phyloP scores from a whole-genome alignment of 2,888 invertebrate species.

The Chrysolina oricalcia region DNA sequence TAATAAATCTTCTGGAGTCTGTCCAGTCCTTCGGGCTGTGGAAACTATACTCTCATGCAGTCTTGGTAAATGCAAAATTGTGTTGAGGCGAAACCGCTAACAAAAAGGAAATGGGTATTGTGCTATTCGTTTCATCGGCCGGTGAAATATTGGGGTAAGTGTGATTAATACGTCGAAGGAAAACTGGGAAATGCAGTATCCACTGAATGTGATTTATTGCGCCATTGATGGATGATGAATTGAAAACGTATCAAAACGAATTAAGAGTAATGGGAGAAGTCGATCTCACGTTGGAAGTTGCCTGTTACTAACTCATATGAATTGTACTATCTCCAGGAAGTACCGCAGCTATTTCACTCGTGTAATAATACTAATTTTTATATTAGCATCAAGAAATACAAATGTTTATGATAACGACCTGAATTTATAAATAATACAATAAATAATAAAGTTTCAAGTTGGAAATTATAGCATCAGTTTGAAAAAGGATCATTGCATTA shows the following conservation, averaged over 20 bases:
- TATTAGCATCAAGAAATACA: too few species aligned
- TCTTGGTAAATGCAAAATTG: slow-evolving; percentile 13
- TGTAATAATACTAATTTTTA: too few species aligned
- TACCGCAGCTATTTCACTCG: too few species aligned
- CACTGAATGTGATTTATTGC: background rate
- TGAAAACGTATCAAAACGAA: background rate
- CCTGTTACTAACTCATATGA: background rate
- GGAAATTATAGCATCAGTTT: too few species aligned
- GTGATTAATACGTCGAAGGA: slow-evolving; percentile 1
- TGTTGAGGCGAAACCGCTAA: slow-evolving; percentile 18
- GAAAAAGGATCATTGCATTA: too few species aligned
- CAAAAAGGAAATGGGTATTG: slow-evolving; percentile 12
- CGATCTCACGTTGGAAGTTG: background rate
- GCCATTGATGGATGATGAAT: slow-evolving; percentile 11
- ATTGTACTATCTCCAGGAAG: too few species aligned
- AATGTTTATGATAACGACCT: too few species aligned
- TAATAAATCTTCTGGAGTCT: slow-evolving; percentile 37
- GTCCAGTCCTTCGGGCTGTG: background rate
- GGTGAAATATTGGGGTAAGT: slow-evolving; percentile 7
- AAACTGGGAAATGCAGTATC: background rate
- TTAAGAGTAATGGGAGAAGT: background rate
- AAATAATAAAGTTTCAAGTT: too few species aligned
- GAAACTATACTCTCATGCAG: background rate
- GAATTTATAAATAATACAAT: too few species aligned
- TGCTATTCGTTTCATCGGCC: slow-evolving; percentile 13